Base-by-base conservation (phyloP, 1,140 invertebrate species). In the Rhyacophila brunnea region DNA sequence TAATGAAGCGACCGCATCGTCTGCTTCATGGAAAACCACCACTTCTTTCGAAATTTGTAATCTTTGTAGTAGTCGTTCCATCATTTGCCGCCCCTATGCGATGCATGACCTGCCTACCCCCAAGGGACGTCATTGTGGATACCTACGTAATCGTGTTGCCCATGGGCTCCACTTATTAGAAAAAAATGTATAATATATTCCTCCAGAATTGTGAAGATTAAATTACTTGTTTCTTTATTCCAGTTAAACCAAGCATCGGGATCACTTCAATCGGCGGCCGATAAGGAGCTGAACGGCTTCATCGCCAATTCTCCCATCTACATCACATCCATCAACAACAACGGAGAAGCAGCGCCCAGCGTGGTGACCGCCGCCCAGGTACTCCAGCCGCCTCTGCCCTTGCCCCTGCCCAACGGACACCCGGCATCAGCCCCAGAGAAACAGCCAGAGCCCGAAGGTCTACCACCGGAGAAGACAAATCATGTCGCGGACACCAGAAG, bases 261-360 rank as follows among this genome's bases (percentile, higher is more conserved):
- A 23, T 68, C 68, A 23, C 79, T 82, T 60, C 78, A 79, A 60
- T 70, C 74, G 51, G 54, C 60, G 68, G 54, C 32, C 68, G 63
- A 58, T 67, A 60, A 65, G 38, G 66, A 89, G 60, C 74, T 87
- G 57, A 88, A 87, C 79, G 86, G 86, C 14, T 85, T 88, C 70
- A 86, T 88, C 60, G 85, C 85, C 64, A 86, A 82, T 70, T 85
- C 85, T 28, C 86, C 88, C 17, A 89, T 91, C 56, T 91, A 91
- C 78, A 88, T 90, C 54, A 91, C 88, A 47, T 89, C 87, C 50
- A 84, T 86, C 58, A 83, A 81, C 67, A 83, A 84, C 66, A 84
- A 83, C 67, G 83, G 85, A 65, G 75, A 81, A 18, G 78, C 80
- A 60, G 83, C 71, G 69, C 83, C 74, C 68, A 83, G 78, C 13